These are phyloP conservation scores for Enteromius argenteus DNA, from an alignment of 2,797 vertebrate species.

Conservation along the genomic window DNA sequence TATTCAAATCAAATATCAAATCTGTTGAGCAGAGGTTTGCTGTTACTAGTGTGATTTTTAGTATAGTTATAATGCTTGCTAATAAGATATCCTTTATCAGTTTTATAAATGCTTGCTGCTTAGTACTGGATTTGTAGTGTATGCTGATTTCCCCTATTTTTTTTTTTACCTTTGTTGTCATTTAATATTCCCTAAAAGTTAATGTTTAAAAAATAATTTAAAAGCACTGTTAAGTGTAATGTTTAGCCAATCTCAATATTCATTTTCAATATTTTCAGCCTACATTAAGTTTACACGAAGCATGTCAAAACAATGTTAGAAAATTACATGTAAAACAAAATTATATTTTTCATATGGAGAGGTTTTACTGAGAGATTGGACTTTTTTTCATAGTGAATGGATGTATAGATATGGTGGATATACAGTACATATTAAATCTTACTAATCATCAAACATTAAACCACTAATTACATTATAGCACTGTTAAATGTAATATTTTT, in stretches of 20 bases:
- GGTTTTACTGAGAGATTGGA: no score
- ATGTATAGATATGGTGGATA: neutral
- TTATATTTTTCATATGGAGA: no score
- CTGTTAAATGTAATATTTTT: neutral
- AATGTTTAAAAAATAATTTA: neutral
- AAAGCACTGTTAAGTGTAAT: neutral
- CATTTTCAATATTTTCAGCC: neutral
- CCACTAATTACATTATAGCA: neutral
- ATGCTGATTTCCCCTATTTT: neutral
- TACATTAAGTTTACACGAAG: neutral
- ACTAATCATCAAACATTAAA: neutral
- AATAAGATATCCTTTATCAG: neutral
- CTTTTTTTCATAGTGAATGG: neutral
- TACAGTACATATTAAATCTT: neutral
- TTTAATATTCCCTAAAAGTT: neutral
- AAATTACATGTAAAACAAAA: no score
- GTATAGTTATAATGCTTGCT: neutral
- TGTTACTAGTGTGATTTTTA: neutral
- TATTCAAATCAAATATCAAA: neutral
- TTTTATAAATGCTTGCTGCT: neutral
- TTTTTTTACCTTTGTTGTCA: neutral
- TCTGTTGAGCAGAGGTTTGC: neutral
- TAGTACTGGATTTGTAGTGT: neutral
- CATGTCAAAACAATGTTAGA: no score
- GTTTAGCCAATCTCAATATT: neutral